A percentile compares a stretch with the other conserved stretches of the same genome.
Evolutionary conservation across 2,113 vertebrate genomes (phyloP).

Genomic region (Seriola rivoliana): DNA sequence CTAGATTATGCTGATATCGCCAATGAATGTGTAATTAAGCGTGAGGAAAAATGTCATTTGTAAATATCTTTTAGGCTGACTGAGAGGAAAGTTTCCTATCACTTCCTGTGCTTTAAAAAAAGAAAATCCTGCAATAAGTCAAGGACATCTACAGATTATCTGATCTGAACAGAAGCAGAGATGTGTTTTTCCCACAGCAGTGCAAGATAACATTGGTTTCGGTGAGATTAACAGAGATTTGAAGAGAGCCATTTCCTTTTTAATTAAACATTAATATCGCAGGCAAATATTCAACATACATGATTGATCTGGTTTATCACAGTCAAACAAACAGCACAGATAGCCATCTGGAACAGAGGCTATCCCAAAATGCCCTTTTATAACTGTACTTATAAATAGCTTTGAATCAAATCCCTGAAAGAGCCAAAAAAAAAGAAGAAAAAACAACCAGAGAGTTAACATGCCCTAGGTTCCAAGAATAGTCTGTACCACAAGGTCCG

Average conservation of each 20-base stretch:
- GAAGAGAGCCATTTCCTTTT: constrained; percentile 50
- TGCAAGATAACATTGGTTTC: constrained; percentile 46
- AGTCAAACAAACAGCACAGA: constrained; percentile 55
- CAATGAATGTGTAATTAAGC: neutral
- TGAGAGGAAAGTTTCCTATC: constrained; percentile 16
- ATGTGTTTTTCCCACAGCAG: constrained; percentile 48
- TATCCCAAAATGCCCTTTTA: constrained; percentile 63
- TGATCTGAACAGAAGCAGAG: constrained; percentile 20
- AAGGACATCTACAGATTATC: constrained; percentile 46
- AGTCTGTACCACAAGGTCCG: constrained; percentile 56
- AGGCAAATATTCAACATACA: constrained; percentile 63
- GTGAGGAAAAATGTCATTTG: constrained; percentile 9
- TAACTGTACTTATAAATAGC: constrained; percentile 60
- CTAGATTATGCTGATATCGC: constrained; percentile 52
- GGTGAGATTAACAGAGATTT: constrained; percentile 57
- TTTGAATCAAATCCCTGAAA: constrained; percentile 59
- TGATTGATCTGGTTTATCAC: constrained; percentile 65
- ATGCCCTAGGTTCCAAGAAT: constrained; percentile 62
- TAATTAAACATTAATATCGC: constrained; percentile 67
- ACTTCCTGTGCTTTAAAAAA: constrained; percentile 36
- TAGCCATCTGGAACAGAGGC: constrained; percentile 52
- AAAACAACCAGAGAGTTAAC: constrained; percentile 50
- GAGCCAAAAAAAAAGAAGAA: neutral
- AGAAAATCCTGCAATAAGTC: constrained; percentile 33
- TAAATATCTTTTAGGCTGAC: neutral